Evolutionary conservation across 2,113 vertebrate genomes (phyloP).

Genomic region (Eira barbara): DNA sequence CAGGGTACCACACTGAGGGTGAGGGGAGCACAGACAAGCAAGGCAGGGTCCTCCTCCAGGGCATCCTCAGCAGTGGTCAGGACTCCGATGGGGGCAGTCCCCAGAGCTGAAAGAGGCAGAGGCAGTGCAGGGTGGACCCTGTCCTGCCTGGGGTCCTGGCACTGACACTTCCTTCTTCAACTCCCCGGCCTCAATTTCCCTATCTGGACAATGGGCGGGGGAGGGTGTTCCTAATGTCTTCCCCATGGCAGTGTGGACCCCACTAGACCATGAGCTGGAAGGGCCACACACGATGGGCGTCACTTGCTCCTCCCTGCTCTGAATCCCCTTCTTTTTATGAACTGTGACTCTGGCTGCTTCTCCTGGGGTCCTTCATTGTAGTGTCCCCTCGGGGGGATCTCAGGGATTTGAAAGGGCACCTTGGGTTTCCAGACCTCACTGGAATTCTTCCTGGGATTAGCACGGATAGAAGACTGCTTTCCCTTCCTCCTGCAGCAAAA

Average conservation of each 20-base stretch:
- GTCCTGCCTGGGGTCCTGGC: background rate
- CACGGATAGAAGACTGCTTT: background rate
- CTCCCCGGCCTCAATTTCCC: background rate
- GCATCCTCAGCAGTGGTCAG: background rate
- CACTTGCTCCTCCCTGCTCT: no score
- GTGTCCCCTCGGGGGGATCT: no score
- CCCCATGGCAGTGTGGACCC: background rate
- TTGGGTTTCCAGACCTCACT: background rate
- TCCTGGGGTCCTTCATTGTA: background rate
- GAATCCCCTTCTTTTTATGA: no score
- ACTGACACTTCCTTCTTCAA: background rate
- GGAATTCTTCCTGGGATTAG: background rate
- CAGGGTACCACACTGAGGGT: background rate
- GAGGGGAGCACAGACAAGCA: background rate
- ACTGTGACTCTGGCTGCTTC: background rate
- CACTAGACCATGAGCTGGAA: background rate
- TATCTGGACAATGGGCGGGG: background rate
- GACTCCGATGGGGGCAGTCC: accelerated
- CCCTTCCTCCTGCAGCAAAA: background rate
- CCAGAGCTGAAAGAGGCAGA: background rate
- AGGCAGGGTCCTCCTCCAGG: background rate
- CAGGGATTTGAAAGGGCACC: background rate
- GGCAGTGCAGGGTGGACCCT: accelerated
- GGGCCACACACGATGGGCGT: background rate
- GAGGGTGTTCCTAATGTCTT: background rate